Base-by-base conservation (phyloP, 2,113 vertebrate genomes). In the Xenopus borealis region DNA sequence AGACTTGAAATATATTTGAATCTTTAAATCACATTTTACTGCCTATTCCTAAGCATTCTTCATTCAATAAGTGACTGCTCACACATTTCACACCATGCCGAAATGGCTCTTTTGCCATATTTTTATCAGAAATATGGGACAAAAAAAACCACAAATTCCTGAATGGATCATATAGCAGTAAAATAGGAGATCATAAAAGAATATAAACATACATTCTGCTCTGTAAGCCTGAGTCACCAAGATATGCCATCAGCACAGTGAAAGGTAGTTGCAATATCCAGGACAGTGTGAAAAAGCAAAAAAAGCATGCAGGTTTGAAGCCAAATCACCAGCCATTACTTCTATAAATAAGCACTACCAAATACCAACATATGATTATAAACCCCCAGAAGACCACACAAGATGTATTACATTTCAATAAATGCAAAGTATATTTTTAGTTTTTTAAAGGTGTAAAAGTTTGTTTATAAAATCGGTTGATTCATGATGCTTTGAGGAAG, bases 111-210 rank as follows among this genome's bases (percentile, higher is more conserved):
- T 55, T 67, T 47, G 45, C 65, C 16, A 50, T 50, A 23, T 67
- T 67, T 27, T 18, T 67, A 45, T 47, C 45, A 67, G 44, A 45
- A 67, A 67, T 67, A 67, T 50, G 65, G 65, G 65, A 45, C 65
- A 67, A 45, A 67, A n/a, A 50, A 67, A 67, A 12, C 46, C 19
- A 67, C 65, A 47, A 20, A 67, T 67, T 67, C 40, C 65, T 67
- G 65, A 67, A 67, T 67, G 65, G 65, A 67, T 67, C 46, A 67
- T 50, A 67, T 67, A 67, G 65, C 65, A 50, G 45, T 67, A 20
- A 67, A 50, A 50, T 18, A 50, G 65, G 65, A 67, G 45, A 66
- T 66, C 45, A 66, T 66, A 23, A 18, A 44, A 18, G 63, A 45
- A 46, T 45, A 45, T 19, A 66, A 67, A 67, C 65, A 67, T 67